Conservation (phyloP, 2,113 vertebrate genomes). For the Trematocara stigmaticum region DNA sequence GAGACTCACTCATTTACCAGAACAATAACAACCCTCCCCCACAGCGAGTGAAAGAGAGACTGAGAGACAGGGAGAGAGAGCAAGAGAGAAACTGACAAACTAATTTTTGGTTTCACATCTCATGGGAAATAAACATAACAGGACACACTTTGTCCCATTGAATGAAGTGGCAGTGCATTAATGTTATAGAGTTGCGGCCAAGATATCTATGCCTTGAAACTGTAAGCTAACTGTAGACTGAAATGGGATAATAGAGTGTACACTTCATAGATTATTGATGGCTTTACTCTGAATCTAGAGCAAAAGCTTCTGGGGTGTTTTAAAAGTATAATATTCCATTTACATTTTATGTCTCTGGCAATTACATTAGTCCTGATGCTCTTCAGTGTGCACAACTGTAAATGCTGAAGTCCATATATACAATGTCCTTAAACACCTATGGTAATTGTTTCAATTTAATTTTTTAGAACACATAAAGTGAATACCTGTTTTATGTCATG, state of each 20-base stretch:
- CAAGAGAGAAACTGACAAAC: conserved; percentile 31
- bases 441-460: neutral
- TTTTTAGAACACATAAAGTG: neutral
- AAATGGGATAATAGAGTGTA: neutral
- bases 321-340: neutral
- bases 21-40: conserved; percentile 74
- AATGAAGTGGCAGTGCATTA: neutral
- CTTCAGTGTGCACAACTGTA: neutral
- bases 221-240: neutral
- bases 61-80: neutral
- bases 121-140: conserved; percentile 18
- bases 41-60: conserved; percentile 19
- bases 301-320: neutral
- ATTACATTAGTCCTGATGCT: neutral
- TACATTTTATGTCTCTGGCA: neutral
- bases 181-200: neutral
- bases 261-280: neutral
- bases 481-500: neutral
- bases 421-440: neutral
- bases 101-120: conserved; percentile 64
- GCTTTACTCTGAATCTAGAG: neutral
- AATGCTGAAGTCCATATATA: neutral
- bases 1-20: conserved; percentile 73
- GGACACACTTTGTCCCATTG: neutral
- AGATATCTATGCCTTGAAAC: neutral